phyloP scores from a whole-genome alignment of 2,797 vertebrate species.

The Darevskia nairensis region DNA sequence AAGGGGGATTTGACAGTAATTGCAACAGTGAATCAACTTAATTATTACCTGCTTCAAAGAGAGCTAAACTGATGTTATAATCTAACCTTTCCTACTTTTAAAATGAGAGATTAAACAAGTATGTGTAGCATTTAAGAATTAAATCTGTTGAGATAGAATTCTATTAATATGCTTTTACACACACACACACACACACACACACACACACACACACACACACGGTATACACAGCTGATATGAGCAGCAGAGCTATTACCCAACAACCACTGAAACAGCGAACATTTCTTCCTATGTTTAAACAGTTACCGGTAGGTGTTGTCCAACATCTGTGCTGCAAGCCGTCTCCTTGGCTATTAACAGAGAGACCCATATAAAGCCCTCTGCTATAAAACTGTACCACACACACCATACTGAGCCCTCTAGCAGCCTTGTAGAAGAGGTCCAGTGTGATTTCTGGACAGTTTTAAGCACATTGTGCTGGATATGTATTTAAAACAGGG shows the following conservation, averaged over 20 bases:
- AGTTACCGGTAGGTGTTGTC: neutral
- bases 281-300: conserved; percentile 5
- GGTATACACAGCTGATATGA: conserved; percentile 52
- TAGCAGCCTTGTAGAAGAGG: conserved; percentile 32
- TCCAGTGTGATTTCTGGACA: neutral
- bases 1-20: conserved; percentile 98
- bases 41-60: conserved; percentile 96
- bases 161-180: conserved; percentile 67
- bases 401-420: conserved; percentile 42
- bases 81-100: conserved; percentile 93
- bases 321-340: conserved; percentile 44
- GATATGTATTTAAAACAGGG: neutral
- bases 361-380: conserved; percentile 32
- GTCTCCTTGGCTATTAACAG: conserved; percentile 42
- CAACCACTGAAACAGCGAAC: conserved; percentile 32
- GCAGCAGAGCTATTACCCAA: conserved; percentile 39
- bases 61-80: conserved; percentile 95
- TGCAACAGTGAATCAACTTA: conserved; percentile 99
- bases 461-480: conserved; percentile 49
- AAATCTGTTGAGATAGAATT: conserved; percentile 80
- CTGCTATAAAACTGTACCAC: conserved; percentile 31
- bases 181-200: neutral
- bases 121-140: conserved; percentile 84
- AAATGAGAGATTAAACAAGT: conserved; percentile 90
- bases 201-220: neutral